Evolutionary conservation across 1,140 invertebrate species (phyloP).

Genomic region (Aphelinus certus): DNA sequence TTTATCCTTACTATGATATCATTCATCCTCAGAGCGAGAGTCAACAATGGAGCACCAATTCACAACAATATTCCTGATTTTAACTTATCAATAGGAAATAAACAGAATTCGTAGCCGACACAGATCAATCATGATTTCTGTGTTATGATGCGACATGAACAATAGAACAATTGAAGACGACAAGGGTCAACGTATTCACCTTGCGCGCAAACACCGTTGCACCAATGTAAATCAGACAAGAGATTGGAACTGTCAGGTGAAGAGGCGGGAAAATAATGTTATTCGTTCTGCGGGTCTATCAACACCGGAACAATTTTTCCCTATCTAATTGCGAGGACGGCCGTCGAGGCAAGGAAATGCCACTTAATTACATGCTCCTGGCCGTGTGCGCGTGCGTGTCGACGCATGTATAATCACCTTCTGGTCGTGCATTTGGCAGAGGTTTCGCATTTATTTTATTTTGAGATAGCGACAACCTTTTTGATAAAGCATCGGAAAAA

Average conservation of each 20-base stretch:
- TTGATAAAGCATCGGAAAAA: slow-evolving; percentile 22
- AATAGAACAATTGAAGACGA: background rate
- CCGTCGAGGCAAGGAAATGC: slow-evolving; percentile 1
- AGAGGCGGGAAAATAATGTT: background rate
- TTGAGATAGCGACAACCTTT: slow-evolving; percentile 29
- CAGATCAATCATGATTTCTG: background rate
- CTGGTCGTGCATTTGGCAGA: slow-evolving; percentile 14
- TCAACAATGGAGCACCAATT: slow-evolving; percentile 36
- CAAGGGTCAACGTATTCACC: slow-evolving; percentile 4
- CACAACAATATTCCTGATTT: slow-evolving; percentile 58
- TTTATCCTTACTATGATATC: background rate
- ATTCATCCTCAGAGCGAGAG: slow-evolving; percentile 44
- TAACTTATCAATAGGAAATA: slow-evolving; percentile 54
- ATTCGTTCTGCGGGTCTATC: slow-evolving; percentile 13
- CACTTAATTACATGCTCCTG: slow-evolving; percentile 12
- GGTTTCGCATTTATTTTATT: slow-evolving; percentile 1
- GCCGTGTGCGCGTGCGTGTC: background rate
- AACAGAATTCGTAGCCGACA: background rate
- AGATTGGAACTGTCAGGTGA: slow-evolving; percentile 1
- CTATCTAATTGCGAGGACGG: slow-evolving; percentile 21
- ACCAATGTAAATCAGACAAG: slow-evolving; percentile 21
- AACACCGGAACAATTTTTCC: slow-evolving; percentile 32
- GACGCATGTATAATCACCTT: slow-evolving; percentile 22
- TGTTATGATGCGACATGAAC: slow-evolving; percentile 34
- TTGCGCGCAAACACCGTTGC: slow-evolving; percentile 10